Evolutionary conservation across 2,113 vertebrate genomes (phyloP), one percentile per base, ranked within the genome.

Genomic region (Malaclemys terrapin): DNA sequence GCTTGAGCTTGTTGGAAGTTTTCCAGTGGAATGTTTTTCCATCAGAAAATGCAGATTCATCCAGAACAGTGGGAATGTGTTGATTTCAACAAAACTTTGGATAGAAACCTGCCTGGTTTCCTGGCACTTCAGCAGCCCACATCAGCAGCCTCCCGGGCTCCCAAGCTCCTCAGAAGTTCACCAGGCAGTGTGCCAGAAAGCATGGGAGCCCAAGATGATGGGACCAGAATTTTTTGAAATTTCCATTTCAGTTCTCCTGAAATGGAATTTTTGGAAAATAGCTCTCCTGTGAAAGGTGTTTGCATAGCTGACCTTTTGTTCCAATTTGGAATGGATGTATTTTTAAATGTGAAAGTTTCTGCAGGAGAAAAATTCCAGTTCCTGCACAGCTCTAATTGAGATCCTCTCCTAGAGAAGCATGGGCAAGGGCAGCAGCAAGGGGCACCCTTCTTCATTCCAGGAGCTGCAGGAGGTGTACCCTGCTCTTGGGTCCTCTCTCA

Each of bases 51-150:
- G 4, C 38, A 25, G 89, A 88, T 80, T 50, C 16, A n/a, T 69
- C 35, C 65, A 69, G n/a, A 72, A 72, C 4, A 10, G 35, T 38
- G 65, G 16, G 16, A n/a, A 38, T 20, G 65, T 38, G 35, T 72
- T 72, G 65, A 72, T 22, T 38, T 38, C 65, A 72, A 72, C 65
- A n/a, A 20, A 81, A 89, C 53, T 84, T 57, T 35, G 80, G 89
- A 57, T 42, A 89, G 50, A 92, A 95, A 87, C 38, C 83, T 94
- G 93, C 81, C 81, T 92, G 50, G 35, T 94, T 96, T 92, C 62
- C 76, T 81, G 56, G 49, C 81, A 90, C 83, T 87, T 45, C 87
- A 82, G 82, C 80, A 95, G 75, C 57, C 94, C 25, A 10, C 0
- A 25, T 0, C 82, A 53, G 25, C 62, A 94, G 88, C 53, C 35